Conservation (phyloP, 2,113 vertebrate genomes). For the Vicugna pacos region DNA sequence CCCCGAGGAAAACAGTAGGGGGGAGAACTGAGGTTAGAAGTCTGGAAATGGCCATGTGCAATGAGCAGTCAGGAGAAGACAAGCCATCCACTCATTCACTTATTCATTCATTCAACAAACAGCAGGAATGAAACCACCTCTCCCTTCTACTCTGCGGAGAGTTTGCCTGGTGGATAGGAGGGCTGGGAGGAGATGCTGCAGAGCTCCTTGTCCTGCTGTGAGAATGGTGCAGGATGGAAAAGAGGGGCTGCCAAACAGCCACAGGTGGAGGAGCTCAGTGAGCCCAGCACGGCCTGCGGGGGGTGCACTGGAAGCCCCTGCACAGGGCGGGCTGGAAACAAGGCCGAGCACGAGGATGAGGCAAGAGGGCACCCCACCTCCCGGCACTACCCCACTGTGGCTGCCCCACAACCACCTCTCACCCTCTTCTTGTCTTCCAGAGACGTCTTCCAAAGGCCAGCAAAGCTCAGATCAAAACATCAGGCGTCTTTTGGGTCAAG, state of each 20-base stretch:
- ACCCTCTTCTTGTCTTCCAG: neutral
- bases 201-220: neutral
- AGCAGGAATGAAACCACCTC: neutral
- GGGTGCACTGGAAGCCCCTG: neutral
- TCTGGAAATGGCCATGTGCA: neutral
- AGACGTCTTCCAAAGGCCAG: neutral
- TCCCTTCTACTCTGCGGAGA: neutral
- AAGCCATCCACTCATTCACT: neutral
- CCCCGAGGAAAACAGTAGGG: neutral
- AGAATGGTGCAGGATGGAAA: neutral
- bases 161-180: neutral
- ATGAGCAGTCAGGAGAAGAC: neutral
- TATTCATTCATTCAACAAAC: neutral
- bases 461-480: neutral
- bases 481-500: neutral
- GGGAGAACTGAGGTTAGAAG: neutral
- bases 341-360: neutral
- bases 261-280: neutral
- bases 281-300: fast-evolving
- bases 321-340: neutral
- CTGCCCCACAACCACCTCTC: neutral
- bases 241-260: neutral
- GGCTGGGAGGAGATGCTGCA: neutral
- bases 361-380: fast-evolving
- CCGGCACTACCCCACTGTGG: fast-evolving